These are phyloP conservation scores for Pelodytes ibericus DNA, from an alignment of 2,797 vertebrate genomes.

Conservation along the genomic window DNA sequence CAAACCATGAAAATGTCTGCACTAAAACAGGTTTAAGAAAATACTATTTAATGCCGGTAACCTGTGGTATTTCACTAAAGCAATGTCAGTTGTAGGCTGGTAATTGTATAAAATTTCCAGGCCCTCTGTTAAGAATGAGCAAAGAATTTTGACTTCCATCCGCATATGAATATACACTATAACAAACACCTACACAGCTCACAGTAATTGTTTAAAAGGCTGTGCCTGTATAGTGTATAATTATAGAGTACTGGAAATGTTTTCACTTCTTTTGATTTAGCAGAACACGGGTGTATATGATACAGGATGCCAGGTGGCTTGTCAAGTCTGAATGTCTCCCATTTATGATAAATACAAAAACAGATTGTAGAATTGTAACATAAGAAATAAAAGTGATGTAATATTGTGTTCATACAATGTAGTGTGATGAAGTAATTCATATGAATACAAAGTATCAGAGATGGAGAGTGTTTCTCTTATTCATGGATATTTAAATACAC, in stretches of 20 bases:
- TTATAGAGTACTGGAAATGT: constrained; percentile 54
- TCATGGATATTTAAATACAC: too few species aligned
- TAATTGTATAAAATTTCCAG: background rate
- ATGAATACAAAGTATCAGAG: constrained; percentile 20
- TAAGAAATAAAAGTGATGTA: constrained; percentile 22
- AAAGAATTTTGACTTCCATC: constrained; percentile 34
- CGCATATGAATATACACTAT: constrained; percentile 21
- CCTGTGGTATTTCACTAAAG: too few species aligned
- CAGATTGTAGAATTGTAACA: constrained; percentile 39
- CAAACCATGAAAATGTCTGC: too few species aligned
- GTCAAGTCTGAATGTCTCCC: constrained; percentile 30
- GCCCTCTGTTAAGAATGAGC: constrained; percentile 11
- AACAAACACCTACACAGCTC: constrained; percentile 53
- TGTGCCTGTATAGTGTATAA: constrained; percentile 46
- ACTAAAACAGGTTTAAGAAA: too few species aligned
- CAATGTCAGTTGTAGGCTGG: too few species aligned
- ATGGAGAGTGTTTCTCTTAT: constrained; percentile 15
- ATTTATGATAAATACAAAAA: constrained; percentile 6
- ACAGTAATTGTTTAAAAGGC: constrained; percentile 51
- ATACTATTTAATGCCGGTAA: too few species aligned
- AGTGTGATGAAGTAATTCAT: constrained; percentile 21
- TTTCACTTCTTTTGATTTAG: constrained; percentile 45
- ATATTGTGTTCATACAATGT: constrained; percentile 40
- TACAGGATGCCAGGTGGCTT: constrained; percentile 46
- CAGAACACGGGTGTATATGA: constrained; percentile 44